Evolutionary conservation across 2,797 vertebrate species (phyloP).

Genomic region (Vultur gryphus): DNA sequence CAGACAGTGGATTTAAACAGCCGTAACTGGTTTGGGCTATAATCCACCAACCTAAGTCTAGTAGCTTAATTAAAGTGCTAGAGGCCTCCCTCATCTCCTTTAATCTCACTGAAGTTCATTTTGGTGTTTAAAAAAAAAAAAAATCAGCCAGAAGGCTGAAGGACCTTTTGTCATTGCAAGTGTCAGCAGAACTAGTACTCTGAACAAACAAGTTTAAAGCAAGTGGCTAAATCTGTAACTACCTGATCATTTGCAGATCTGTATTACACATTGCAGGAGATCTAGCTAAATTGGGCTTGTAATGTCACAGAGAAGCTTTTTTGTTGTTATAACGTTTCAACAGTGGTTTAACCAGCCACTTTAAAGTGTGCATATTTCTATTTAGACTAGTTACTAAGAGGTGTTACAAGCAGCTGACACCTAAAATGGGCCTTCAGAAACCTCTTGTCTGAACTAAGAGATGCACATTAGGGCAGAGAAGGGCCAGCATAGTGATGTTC

Average conservation of each 20-base stretch:
- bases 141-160: background rate
- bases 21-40: background rate
- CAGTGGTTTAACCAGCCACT: background rate
- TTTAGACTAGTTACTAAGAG: background rate
- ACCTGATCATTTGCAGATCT: background rate
- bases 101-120: background rate
- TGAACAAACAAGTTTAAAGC: background rate
- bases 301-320: background rate
- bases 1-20: background rate
- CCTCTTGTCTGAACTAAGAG: background rate
- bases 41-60: background rate
- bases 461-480: background rate
- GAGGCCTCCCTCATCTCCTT: background rate
- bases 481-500: background rate
- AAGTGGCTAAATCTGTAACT: background rate
- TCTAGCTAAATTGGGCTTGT: background rate
- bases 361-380: background rate
- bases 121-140: background rate
- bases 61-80: background rate
- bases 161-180: background rate
- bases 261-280: background rate
- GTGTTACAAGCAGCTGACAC: background rate
- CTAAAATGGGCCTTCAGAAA: background rate
- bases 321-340: background rate
- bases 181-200: background rate